phyloP scores from a whole-genome alignment of 37 sponge, comb jelly and placozoan species.

The Halisarca cf. caerulea region DNA sequence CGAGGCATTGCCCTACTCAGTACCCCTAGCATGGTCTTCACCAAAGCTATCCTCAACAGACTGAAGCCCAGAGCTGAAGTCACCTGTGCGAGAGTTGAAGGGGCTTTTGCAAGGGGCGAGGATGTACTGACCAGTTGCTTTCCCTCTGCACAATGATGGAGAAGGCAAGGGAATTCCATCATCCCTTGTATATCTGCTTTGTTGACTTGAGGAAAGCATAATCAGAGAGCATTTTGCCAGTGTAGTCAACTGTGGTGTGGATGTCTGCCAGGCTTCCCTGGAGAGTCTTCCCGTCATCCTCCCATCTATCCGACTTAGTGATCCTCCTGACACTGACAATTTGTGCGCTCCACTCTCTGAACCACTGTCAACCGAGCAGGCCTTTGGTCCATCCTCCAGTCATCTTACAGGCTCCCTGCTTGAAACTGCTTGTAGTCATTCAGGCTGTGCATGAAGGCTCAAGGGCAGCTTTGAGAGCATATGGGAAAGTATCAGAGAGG shows the following conservation, averaged over 20 bases:
- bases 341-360: not conserved
- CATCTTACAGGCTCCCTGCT: not conserved
- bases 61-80: not conserved
- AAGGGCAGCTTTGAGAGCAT: not conserved
- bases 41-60: not conserved
- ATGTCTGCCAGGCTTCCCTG: not conserved
- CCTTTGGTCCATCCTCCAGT: not conserved
- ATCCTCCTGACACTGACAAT: not conserved
- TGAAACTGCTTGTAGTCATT: not conserved
- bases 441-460: not conserved
- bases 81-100: not conserved
- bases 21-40: not conserved
- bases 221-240: not conserved
- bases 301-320: not conserved
- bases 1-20: conserved; percentile 3
- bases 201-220: not conserved
- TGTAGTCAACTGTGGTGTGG: not conserved
- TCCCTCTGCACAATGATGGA: not conserved
- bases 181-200: not conserved
- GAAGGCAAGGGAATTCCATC: conserved; percentile 1
- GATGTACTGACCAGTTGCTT: not conserved
- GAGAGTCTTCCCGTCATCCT: not conserved
- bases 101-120: not conserved
- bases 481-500: not conserved
- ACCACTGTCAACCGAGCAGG: not conserved